Evolutionary conservation across 1,140 invertebrate genomes (phyloP).

Genomic region (Spodoptera litura): DNA sequence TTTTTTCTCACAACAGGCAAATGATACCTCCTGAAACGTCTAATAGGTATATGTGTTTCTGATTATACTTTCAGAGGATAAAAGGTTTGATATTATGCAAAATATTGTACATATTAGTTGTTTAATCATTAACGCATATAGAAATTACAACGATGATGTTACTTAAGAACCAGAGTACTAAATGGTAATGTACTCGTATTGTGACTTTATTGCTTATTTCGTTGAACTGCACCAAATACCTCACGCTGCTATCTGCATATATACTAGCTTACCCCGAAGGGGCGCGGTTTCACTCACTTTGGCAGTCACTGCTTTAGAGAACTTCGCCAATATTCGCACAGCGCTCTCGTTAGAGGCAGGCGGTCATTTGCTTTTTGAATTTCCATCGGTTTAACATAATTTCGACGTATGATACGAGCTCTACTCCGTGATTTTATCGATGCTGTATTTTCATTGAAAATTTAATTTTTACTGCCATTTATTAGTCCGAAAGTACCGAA

Average conservation of each 20-base stretch:
- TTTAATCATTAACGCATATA: no score
- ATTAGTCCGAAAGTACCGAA: conserved; percentile 5
- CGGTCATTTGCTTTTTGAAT: conserved; percentile 53
- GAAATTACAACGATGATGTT: no score
- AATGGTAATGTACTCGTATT: conserved; percentile 13
- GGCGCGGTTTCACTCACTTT: conserved; percentile 28
- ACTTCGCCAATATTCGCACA: conserved; percentile 46
- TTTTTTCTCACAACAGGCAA: no score
- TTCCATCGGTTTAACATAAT: conserved; percentile 49
- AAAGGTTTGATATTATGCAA: no score
- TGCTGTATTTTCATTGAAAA: conserved; percentile 25
- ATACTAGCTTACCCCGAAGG: neutral
- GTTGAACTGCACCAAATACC: neutral
- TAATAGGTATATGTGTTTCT: no score
- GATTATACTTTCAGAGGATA: no score
- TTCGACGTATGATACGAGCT: conserved; percentile 39
- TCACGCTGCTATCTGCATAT: conserved; percentile 22
- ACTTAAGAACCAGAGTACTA: neutral
- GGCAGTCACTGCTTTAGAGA: conserved; percentile 24
- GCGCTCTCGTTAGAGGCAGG: conserved; percentile 43
- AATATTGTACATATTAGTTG: no score
- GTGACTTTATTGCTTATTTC: conserved; percentile 29
- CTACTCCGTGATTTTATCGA: conserved; percentile 37
- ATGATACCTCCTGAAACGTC: no score
- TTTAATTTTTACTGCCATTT: conserved; percentile 26